A percentile compares a stretch with the other conserved stretches of the same genome.
phyloP scores from a whole-genome alignment of 2,797 vertebrate species.

The Diceros bicornis region DNA sequence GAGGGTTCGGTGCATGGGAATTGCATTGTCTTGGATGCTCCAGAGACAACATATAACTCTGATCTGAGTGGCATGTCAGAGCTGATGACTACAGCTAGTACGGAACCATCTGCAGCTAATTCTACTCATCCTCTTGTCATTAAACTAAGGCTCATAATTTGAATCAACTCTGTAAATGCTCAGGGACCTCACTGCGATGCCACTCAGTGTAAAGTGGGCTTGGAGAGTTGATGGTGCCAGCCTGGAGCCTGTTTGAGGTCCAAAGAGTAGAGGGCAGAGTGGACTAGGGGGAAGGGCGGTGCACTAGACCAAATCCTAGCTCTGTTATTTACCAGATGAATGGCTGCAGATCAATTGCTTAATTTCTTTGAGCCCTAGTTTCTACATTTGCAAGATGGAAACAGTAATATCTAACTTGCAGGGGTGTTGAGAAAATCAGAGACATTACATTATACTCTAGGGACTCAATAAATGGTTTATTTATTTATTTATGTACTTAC shows the following conservation, averaged over 20 bases:
- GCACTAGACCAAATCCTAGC: not conserved
- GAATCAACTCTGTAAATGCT: not conserved
- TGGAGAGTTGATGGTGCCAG: not conserved
- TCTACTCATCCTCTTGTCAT: slow-evolving; percentile 11
- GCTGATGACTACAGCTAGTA: not conserved
- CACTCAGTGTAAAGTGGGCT: not conserved
- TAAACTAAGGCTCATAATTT: not conserved
- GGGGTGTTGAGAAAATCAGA: not conserved
- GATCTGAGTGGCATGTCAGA: slow-evolving; percentile 24
- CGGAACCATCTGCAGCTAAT: not conserved
- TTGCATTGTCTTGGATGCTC: not conserved
- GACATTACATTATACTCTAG: not conserved
- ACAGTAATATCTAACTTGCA: not conserved
- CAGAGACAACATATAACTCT: not conserved
- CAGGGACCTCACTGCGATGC: not conserved
- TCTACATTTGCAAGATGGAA: slow-evolving; percentile 11
- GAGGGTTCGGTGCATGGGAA: not conserved
- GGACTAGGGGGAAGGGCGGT: not conserved
- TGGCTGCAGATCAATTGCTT: not conserved
- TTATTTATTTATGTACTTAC: not conserved
- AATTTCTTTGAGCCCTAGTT: not conserved
- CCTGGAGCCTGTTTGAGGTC: not conserved
- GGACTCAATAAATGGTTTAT: not conserved
- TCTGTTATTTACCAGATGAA: not conserved
- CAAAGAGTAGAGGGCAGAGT: not conserved